A percentile compares a stretch with the other conserved stretches of the same genome.
These are phyloP conservation scores for Dicrurus megarhynchus DNA, from an alignment of 2,113 vertebrate genomes.

Conservation along the genomic window DNA sequence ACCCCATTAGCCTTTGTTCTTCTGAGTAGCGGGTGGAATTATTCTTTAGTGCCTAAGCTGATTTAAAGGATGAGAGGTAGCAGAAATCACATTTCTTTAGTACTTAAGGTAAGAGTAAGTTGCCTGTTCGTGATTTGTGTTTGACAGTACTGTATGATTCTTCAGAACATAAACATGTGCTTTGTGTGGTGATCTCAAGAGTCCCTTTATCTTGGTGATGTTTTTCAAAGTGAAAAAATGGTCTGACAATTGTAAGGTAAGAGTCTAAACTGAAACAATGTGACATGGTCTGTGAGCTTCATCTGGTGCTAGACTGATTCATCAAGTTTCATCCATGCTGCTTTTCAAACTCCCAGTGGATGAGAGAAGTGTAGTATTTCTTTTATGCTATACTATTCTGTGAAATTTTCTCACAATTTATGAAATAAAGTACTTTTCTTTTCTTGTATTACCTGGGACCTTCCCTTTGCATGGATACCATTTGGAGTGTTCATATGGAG, in stretches of 20 bases:
- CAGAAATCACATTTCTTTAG: background rate
- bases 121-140: background rate
- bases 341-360: background rate
- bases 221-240: background rate
- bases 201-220: background rate
- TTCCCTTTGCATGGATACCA: background rate
- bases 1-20: background rate
- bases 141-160: background rate
- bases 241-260: background rate
- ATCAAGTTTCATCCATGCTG: background rate
- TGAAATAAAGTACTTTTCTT: background rate
- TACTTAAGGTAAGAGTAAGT: background rate
- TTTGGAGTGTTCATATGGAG: background rate
- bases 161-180: background rate
- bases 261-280: background rate
- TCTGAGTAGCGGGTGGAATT: background rate
- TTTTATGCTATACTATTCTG: background rate
- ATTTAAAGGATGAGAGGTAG: background rate
- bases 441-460: background rate
- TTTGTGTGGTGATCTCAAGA: background rate
- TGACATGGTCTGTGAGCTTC: background rate
- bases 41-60: background rate
- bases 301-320: background rate
- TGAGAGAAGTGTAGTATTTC: background rate
- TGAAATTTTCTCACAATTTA: background rate